Base-by-base conservation (phyloP, 2,888 invertebrate species). In the Augochlorella aurata region DNA sequence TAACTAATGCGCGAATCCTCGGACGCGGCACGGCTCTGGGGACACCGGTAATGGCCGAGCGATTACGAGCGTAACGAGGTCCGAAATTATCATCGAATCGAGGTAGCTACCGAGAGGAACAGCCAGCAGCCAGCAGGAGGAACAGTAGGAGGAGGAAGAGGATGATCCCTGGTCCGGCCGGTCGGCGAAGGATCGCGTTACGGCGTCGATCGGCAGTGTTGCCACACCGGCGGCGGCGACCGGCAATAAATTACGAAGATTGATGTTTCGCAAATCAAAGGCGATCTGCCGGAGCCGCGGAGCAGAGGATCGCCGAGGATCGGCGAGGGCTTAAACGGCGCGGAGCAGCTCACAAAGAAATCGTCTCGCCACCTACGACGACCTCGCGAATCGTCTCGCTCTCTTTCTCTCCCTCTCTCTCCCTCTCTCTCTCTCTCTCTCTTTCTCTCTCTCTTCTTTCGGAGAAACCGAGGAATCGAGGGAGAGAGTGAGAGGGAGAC, bases 241-340 rank as follows among this genome's bases (percentile, higher is more conserved):
- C 85, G 84, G 82, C 80, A 76, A 88, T 88, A 88, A 88, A 88
- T 88, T 84, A 87, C 81, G 85, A 84, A 88, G 88, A 88, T 87
- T 84, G 88, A 88, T 88, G 88, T 83, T 88, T 88, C 85, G 88
- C 87, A 84, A 88, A 88, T 88, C 83, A 83, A 88, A 88, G 88
- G 77, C 77, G 82, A 79, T 86, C 87, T 82, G 80, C 74, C 79
- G 81, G 77, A 77, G 80, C 80, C 85, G 85, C 82, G 18, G 58
- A 69, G 21, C 49, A 54, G n/a, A 38, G 52, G 70, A 70, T 24
- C 68, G 63, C 76, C 24, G 69, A 18, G 65, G 54, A 16, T 14
- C 54, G 54, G 12, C 21, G 61, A 49, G 63, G 63, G 72, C 16
- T 79, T 73, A 78, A 81, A 73, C 73, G 75, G 79, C 67, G 68